Percentiles rank a stretch among this genome's conserved stretches.
phyloP scores from a whole-genome alignment of 2,888 invertebrate species.

The Sarcophaga subvicina region DNA sequence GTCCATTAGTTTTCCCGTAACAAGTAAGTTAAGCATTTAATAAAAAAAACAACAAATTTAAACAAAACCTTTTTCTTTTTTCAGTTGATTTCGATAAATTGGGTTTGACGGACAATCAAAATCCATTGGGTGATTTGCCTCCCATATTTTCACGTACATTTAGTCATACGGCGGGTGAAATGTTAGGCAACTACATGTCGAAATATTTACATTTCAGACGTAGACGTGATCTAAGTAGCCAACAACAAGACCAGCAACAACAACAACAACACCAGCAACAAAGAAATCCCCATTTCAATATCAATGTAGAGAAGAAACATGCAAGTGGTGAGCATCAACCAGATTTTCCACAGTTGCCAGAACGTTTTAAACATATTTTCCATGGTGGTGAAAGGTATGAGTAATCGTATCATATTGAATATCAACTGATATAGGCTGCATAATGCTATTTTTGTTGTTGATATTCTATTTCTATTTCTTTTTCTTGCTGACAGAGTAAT shows the following conservation, averaged over 20 bases:
- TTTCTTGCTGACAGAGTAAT: slow-evolving; percentile 84
- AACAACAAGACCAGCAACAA: slow-evolving; percentile 69
- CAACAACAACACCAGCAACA: slow-evolving; percentile 16
- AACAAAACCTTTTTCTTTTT: slow-evolving; percentile 61
- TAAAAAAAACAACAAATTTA: neutral
- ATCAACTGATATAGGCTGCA: neutral
- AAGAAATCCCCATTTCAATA: slow-evolving; percentile 66
- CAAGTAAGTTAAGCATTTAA: slow-evolving; percentile 85
- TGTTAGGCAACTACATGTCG: slow-evolving; percentile 87
- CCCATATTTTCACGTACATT: slow-evolving; percentile 89
- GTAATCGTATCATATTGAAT: slow-evolving; percentile 15
- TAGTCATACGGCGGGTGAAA: slow-evolving; percentile 87
- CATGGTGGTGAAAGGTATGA: slow-evolving; percentile 88
- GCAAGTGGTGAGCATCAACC: slow-evolving; percentile 68
- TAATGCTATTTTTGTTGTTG: neutral
- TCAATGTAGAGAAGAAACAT: slow-evolving; percentile 61
- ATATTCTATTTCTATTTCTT: neutral
- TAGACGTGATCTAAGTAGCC: slow-evolving; percentile 81
- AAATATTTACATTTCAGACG: slow-evolving; percentile 86
- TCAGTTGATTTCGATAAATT: slow-evolving; percentile 93
- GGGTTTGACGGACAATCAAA: slow-evolving; percentile 93
- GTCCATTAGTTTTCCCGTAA: slow-evolving; percentile 91
- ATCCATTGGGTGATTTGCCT: slow-evolving; percentile 91
- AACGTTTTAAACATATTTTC: slow-evolving; percentile 83
- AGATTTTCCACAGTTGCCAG: slow-evolving; percentile 79